phyloP scores from a whole-genome alignment of 2,888 invertebrate genomes.

The Drosophila kambysellisi region DNA sequence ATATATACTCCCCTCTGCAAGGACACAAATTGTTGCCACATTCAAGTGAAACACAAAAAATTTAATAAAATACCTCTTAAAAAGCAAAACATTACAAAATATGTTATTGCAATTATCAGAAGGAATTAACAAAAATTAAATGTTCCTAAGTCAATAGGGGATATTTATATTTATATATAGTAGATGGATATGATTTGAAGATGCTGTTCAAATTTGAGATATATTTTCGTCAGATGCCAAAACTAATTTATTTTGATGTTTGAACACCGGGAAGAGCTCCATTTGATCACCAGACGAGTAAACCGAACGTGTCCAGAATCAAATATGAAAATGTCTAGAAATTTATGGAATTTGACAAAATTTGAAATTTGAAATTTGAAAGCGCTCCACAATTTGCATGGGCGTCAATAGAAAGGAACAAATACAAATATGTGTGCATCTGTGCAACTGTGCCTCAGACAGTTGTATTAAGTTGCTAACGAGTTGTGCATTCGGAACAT shows the following conservation, averaged over 20 bases:
- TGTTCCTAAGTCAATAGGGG: neutral
- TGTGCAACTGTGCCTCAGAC: neutral
- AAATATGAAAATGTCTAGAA: slow-evolving; percentile 38
- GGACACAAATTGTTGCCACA: neutral
- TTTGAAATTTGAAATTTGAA: slow-evolving; percentile 48
- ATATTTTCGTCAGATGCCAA: neutral
- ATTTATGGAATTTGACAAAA: slow-evolving; percentile 64
- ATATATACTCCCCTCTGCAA: neutral
- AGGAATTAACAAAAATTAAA: neutral
- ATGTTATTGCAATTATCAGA: neutral
- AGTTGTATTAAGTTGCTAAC: slow-evolving; percentile 41
- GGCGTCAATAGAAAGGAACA: slow-evolving; percentile 13
- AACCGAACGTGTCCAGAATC: slow-evolving; percentile 25
- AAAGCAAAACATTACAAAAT: neutral
- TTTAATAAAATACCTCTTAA: neutral
- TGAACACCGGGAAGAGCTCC: slow-evolving; percentile 1
- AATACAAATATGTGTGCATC: slow-evolving; percentile 15
- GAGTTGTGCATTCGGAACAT: slow-evolving; percentile 52
- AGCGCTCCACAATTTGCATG: slow-evolving; percentile 32
- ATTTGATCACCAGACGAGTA: slow-evolving; percentile 22
- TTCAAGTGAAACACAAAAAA: neutral
- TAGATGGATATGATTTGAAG: neutral
- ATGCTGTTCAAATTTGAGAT: neutral
- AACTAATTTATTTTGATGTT: slow-evolving; percentile 16
- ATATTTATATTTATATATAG: neutral